phyloP scores from a whole-genome alignment of 1,140 invertebrate genomes.

The Calliopsis andreniformis region DNA sequence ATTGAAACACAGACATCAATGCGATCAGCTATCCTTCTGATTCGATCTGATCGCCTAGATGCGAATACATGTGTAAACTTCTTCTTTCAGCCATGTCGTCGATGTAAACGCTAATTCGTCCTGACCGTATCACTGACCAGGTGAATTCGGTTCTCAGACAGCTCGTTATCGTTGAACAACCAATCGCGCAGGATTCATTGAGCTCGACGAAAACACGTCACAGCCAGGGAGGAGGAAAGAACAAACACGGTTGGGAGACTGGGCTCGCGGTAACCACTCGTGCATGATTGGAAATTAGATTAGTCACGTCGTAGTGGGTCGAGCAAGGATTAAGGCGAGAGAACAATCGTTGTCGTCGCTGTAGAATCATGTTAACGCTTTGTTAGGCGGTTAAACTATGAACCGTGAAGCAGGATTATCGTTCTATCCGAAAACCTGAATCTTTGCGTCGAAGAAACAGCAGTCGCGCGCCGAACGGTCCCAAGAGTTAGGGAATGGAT shows the following conservation, averaged over 20 bases:
- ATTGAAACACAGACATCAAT: not conserved
- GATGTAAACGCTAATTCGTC: conserved; percentile 22
- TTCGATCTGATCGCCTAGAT: not conserved
- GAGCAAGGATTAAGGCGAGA: conserved; percentile 62
- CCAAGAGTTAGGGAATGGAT: too few relatives aligned
- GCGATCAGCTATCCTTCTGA: too few relatives aligned
- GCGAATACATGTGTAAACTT: not conserved
- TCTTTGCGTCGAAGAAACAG: too few relatives aligned
- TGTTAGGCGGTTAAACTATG: conserved; percentile 19
- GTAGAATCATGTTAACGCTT: conserved; percentile 25
- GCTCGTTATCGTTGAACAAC: conserved; percentile 54
- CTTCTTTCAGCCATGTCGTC: not conserved
- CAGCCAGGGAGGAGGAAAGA: conserved; percentile 25
- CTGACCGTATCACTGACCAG: not conserved
- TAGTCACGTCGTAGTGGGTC: conserved; percentile 74
- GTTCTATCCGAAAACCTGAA: not conserved
- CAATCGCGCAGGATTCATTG: conserved; percentile 71
- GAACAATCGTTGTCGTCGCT: conserved; percentile 25
- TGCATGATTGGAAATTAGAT: conserved; percentile 72
- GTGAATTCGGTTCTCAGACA: conserved; percentile 69
- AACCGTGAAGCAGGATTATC: not conserved
- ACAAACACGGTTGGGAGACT: conserved; percentile 9
- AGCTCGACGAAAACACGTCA: conserved; percentile 59
- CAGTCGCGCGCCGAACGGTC: too few relatives aligned
- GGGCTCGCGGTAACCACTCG: conserved; percentile 31